Percentiles rank a stretch among this genome's conserved stretches.
Conservation (phyloP, 2,888 invertebrate genomes). For the Microctonus aethiopoides region DNA sequence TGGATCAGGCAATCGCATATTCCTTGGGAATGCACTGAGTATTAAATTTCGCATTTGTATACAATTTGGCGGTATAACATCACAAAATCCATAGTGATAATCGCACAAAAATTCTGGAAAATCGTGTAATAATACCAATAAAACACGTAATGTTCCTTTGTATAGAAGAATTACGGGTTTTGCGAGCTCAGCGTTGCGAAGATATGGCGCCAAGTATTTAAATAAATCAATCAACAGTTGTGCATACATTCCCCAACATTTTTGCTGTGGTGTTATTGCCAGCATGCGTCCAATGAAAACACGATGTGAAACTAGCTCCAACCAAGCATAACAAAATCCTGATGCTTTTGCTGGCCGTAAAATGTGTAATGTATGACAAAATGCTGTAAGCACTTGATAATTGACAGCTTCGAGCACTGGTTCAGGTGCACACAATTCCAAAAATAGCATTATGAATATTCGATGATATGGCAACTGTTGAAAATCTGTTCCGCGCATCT, state of each 20-base stretch:
- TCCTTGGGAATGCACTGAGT: slow-evolving; percentile 96
- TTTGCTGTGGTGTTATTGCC: slow-evolving; percentile 90
- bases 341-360: slow-evolving; percentile 93
- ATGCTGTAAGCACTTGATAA: slow-evolving; percentile 93
- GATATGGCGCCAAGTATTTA: slow-evolving; percentile 95
- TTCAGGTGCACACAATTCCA: slow-evolving; percentile 95
- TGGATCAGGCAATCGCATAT: slow-evolving; percentile 98
- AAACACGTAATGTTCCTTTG: slow-evolving; percentile 93
- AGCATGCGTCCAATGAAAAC: slow-evolving; percentile 95
- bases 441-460: slow-evolving; percentile 90
- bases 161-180: slow-evolving; percentile 94
- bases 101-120: slow-evolving; percentile 99
- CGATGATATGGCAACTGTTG: slow-evolving; percentile 98
- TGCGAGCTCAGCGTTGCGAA: slow-evolving; percentile 95
- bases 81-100: slow-evolving; percentile 98
- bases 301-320: slow-evolving; percentile 96
- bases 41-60: slow-evolving; percentile 99
- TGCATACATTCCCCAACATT: slow-evolving; percentile 98
- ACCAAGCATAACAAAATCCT: slow-evolving; percentile 98
- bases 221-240: slow-evolving; percentile 95
- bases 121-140: slow-evolving; percentile 95
- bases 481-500: slow-evolving; percentile 88
- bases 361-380: slow-evolving; percentile 95
- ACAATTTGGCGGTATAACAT: slow-evolving; percentile 99
- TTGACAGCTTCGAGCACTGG: slow-evolving; percentile 94